Conservation (phyloP, 2,113 vertebrate species). For the human (Homo sapiens) region GRCh38 chr16:66337501-66338000, state of each 20-base stretch:
- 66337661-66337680: slow-evolving; percentile 50
- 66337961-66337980: neutral
- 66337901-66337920: neutral
- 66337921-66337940: neutral
- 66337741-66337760: neutral
- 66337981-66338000: neutral
- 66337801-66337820: slow-evolving; percentile 43
- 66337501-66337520: neutral
- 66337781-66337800: slow-evolving; percentile 67
- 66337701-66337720: slow-evolving; percentile 54
- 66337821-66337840: slow-evolving; percentile 39
- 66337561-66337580: slow-evolving; percentile 53
- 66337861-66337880: neutral
- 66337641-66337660: slow-evolving; percentile 71
- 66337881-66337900: neutral
- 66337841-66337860: slow-evolving; percentile 25
- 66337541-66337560: neutral
- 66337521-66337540: neutral
- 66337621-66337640: slow-evolving; percentile 59
- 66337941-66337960: neutral
- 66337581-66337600: slow-evolving; percentile 10
- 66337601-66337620: slow-evolving; percentile 55
- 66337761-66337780: slow-evolving; percentile 39
- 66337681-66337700: slow-evolving; percentile 41
- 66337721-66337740: slow-evolving; percentile 62